These are phyloP conservation scores for Erebia epiphron DNA, from an alignment of 2,888 invertebrate genomes.

Conservation along the genomic window DNA sequence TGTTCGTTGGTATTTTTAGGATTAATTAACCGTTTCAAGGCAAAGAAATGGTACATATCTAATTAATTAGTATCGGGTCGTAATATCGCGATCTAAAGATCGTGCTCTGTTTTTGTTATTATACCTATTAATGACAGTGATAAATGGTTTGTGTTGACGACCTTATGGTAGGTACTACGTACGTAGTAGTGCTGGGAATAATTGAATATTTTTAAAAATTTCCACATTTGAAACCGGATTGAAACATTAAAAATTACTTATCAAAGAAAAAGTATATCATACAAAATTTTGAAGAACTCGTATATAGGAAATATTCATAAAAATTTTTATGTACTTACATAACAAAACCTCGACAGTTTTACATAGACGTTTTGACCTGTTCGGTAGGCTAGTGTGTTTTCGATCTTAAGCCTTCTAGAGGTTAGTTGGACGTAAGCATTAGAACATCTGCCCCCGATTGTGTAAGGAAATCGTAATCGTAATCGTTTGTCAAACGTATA, in stretches of 20 bases:
- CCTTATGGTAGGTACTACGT: background rate
- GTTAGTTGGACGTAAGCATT: background rate
- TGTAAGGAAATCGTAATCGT: no score
- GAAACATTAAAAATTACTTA: no score
- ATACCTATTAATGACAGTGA: constrained; percentile 17
- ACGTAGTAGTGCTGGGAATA: background rate
- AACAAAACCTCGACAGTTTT: no score
- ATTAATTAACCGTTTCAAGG: constrained; percentile 31
- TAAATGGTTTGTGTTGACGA: constrained; percentile 9
- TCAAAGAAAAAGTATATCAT: no score
- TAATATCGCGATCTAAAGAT: constrained; percentile 17
- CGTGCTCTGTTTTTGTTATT: constrained; percentile 19
- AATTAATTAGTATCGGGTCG: constrained; percentile 18
- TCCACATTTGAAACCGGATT: background rate
- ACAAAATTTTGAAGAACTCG: no score
- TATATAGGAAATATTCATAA: no score
- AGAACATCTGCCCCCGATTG: background rate
- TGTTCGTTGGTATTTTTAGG: constrained; percentile 26
- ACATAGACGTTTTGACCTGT: no score
- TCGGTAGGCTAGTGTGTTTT: no score
- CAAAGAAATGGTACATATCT: constrained; percentile 24
- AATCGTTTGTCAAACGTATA: no score
- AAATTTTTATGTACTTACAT: no score
- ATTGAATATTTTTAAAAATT: background rate
- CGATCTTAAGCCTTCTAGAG: no score